Conservation (phyloP, 2,888 invertebrate species). For the Andrena fulva region DNA sequence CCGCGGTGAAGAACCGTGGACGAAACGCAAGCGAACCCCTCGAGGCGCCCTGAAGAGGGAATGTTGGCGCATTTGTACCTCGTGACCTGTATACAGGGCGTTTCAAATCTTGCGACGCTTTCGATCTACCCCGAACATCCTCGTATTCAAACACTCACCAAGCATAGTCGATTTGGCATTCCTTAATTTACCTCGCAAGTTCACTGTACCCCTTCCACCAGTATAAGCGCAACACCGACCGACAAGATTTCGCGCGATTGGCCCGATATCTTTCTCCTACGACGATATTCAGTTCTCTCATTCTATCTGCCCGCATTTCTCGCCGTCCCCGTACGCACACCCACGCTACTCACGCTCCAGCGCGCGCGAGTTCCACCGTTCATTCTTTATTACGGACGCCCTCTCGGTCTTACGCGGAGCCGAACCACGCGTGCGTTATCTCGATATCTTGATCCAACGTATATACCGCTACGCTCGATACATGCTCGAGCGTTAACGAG, state of each 20-base stretch:
- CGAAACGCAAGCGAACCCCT: too few relatives aligned
- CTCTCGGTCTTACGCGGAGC: constrained; percentile 25
- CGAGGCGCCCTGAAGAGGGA: too few relatives aligned
- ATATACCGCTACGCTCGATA: constrained; percentile 40
- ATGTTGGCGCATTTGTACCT: too few relatives aligned
- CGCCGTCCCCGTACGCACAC: constrained; percentile 44
- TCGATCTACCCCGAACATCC: too few relatives aligned
- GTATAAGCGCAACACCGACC: neutral
- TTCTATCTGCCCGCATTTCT: constrained; percentile 54
- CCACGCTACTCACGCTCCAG: constrained; percentile 27
- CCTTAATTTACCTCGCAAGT: neutral
- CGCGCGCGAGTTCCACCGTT: constrained; percentile 13
- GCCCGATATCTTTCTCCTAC: constrained; percentile 1
- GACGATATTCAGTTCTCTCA: too few relatives aligned
- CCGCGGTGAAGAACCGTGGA: too few relatives aligned
- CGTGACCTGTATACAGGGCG: too few relatives aligned
- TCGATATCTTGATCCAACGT: constrained; percentile 40
- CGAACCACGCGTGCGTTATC: constrained; percentile 51
- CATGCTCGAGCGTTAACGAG: constrained; percentile 47
- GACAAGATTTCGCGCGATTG: neutral
- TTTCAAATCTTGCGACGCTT: too few relatives aligned
- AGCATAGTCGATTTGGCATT: too few relatives aligned
- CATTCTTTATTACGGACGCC: constrained; percentile 37
- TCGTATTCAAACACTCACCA: too few relatives aligned
- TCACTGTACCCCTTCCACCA: neutral